Conservation (phyloP, 2,888 invertebrate genomes). For the Hirtodrosophila cameraria region DNA sequence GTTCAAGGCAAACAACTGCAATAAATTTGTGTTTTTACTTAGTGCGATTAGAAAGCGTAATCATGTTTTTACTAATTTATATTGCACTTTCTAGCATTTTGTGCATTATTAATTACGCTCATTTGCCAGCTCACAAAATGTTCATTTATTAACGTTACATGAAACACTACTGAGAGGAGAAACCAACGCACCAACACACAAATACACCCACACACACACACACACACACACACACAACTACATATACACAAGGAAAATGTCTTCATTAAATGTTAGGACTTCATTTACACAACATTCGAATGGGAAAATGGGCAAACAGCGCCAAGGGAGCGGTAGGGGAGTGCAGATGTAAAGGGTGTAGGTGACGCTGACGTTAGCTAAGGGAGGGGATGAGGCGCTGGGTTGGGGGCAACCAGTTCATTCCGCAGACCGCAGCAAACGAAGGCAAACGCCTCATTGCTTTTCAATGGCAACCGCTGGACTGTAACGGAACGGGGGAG, state of each 20-base stretch:
- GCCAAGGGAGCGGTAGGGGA: background rate
- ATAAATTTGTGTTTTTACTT: background rate
- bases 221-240: background rate
- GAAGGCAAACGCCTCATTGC: conserved; percentile 51
- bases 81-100: conserved; percentile 21
- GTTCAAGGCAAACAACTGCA: background rate
- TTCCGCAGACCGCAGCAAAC: conserved; percentile 42
- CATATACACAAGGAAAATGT: conserved; percentile 30
- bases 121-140: conserved; percentile 43
- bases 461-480: conserved; percentile 55
- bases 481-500: conserved; percentile 23
- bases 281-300: conserved; percentile 44
- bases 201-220: conserved; percentile 9
- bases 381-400: background rate
- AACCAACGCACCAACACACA: conserved; percentile 14
- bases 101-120: conserved; percentile 48
- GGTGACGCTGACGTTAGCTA: background rate
- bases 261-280: conserved; percentile 55
- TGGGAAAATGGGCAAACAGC: background rate
- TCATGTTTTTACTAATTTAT: conserved; percentile 28
- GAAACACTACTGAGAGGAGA: conserved; percentile 31
- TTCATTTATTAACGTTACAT: conserved; percentile 45
- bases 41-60: conserved; percentile 19
- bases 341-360: background rate
- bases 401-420: conserved; percentile 8